These are phyloP conservation scores for Corapipo altera DNA, from an alignment of 2,113 vertebrate species.

Conservation along the genomic window DNA sequence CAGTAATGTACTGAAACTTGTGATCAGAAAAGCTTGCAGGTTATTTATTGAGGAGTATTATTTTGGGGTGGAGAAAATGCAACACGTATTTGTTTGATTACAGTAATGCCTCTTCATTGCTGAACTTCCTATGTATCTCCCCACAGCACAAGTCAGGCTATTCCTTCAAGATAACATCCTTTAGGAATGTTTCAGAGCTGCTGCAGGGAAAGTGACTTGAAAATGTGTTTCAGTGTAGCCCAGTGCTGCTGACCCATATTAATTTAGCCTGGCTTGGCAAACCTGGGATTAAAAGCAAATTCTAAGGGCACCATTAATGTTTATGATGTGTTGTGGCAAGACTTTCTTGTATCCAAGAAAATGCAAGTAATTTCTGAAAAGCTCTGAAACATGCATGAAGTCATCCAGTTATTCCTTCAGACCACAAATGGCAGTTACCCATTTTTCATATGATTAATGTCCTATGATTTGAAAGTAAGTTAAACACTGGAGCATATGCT, in stretches of 20 bases:
- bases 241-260: neutral
- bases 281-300: conserved; percentile 2
- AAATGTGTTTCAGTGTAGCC: neutral
- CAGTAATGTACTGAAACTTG: neutral
- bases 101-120: neutral
- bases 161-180: neutral
- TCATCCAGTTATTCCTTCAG: neutral
- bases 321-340: neutral
- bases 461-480: neutral
- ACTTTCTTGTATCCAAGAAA: neutral
- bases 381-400: neutral
- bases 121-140: neutral
- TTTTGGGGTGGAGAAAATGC: neutral
- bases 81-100: neutral
- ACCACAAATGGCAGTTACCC: neutral
- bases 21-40: neutral
- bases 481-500: neutral
- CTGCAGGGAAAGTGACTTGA: neutral
- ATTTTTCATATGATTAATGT: neutral
- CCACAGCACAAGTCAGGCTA: neutral
- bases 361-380: neutral
- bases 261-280: neutral
- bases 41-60: neutral
- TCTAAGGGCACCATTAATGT: neutral
- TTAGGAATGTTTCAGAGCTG: neutral